Conservation (phyloP, 2,797 vertebrate genomes). For the Alfaro cultratus region DNA sequence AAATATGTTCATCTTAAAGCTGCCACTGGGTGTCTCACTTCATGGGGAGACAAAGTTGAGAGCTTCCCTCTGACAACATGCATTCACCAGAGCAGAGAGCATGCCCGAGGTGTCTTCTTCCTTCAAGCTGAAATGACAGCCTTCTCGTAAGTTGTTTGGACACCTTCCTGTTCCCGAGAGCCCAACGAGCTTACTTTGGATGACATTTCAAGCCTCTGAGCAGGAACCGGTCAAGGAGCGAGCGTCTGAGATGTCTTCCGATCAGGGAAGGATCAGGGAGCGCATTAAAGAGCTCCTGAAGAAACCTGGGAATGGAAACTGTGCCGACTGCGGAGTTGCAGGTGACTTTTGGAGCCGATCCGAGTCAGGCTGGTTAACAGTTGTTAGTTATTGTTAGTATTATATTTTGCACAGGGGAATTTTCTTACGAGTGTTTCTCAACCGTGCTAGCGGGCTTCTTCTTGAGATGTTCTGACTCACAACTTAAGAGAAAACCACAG, state of each 20-base stretch:
- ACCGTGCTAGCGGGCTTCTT: neutral
- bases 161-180: neutral
- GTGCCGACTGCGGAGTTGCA: slow-evolving; percentile 74
- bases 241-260: slow-evolving; percentile 42
- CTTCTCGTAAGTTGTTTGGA: neutral
- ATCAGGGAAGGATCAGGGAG: slow-evolving; percentile 47
- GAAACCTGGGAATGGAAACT: slow-evolving; percentile 67
- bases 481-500: neutral
- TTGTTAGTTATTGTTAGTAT: neutral
- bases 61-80: neutral
- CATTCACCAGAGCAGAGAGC: neutral
- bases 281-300: slow-evolving; percentile 56
- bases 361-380: neutral
- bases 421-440: neutral
- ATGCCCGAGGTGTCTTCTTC: neutral
- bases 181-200: neutral
- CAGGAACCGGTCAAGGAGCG: neutral
- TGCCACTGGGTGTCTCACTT: slow-evolving; percentile 60
- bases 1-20: slow-evolving; percentile 1
- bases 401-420: neutral
- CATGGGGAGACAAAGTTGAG: neutral
- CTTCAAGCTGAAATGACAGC: neutral
- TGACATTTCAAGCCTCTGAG: slow-evolving; percentile 2
- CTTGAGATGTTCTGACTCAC: neutral
- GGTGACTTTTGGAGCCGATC: slow-evolving; percentile 46